Evolutionary conservation across 2,113 vertebrate genomes (phyloP), one percentile per base, ranked within the genome.

Genomic region (Alethe diademata): DNA sequence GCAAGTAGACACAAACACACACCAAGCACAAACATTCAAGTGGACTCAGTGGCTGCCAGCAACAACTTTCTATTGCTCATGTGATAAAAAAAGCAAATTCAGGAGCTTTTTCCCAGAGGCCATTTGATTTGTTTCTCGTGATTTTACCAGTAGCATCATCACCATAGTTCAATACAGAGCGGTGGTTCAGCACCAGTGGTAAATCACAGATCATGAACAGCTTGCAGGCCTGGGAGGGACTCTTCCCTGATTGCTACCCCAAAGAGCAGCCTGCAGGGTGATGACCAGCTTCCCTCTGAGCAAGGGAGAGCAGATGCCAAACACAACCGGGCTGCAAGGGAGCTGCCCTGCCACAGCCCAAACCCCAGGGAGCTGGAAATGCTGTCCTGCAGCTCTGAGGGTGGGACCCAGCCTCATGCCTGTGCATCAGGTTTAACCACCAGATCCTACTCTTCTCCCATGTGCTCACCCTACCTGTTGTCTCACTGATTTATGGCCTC

Each of bases 171-270:
- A n/a, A 1, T 8, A 4, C 0, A 47, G 53, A 47, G 33, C 11
- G 7, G 14, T 13, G 45, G 53, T 33, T 65, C 50, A 69, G 40
- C 64, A 65, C 48, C n/a, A 5, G 40, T 9, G 35, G n/a, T 31
- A 48, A 62, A 28, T 25, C 28, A 26, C 0, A 0, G 23, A 3
- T 33, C 38, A 8, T 0, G 1, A 65, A 17, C 15, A 51, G 31
- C 35, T 61, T 36, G 42, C 36, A 57, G 47, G 58, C 22, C 31
- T 8, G 31, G 50, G 24, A 26, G 16, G 14, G 22, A 53, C 3
- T 1, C 35, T 50, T 64, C 40, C 40, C 56, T 3, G 1, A 42
- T 3, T 28, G 8, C 31, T 48, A 48, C 50, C 54, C 67, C 28
- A 7, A 19, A 70, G 38, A 73, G 29, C 57, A 31, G 36, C 88